These are phyloP conservation scores for Luehdorfia chinensis DNA, from an alignment of 1,140 invertebrate genomes.

Conservation along the genomic window DNA sequence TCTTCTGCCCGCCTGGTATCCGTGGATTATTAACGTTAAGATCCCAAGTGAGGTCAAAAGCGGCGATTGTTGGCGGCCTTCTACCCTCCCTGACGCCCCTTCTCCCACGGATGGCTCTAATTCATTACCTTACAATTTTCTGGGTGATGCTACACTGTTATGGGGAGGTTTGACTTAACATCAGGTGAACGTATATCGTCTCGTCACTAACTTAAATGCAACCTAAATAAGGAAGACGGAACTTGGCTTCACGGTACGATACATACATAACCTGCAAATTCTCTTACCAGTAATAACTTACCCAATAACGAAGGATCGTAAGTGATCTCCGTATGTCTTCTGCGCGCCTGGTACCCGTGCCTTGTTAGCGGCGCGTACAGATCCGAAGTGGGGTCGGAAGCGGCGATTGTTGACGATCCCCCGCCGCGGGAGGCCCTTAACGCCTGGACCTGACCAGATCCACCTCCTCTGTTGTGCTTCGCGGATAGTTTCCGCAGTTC, in stretches of 20 bases:
- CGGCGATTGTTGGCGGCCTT: constrained; percentile 60
- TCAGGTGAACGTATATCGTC: too few relatives aligned
- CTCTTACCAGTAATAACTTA: too few relatives aligned
- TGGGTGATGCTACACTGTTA: too few relatives aligned
- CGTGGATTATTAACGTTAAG: constrained; percentile 71
- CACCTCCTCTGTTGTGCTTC: constrained; percentile 51
- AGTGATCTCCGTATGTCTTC: constrained; percentile 28
- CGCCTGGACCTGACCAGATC: constrained; percentile 23
- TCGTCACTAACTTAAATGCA: too few relatives aligned
- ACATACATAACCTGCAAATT: too few relatives aligned
- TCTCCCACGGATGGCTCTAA: too few relatives aligned
- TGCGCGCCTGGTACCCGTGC: constrained; percentile 50
- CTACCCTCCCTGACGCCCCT: too few relatives aligned
- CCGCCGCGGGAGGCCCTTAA: constrained; percentile 44
- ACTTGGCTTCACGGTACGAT: too few relatives aligned
- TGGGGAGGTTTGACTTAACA: too few relatives aligned
- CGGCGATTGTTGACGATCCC: constrained; percentile 58
- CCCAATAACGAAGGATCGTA: constrained; percentile 31
- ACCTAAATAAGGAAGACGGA: too few relatives aligned
- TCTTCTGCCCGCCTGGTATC: constrained; percentile 34
- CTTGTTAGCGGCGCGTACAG: constrained; percentile 74
- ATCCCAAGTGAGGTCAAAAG: constrained; percentile 70
- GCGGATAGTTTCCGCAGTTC: constrained; percentile 78
- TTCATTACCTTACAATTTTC: too few relatives aligned
- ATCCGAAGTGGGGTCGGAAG: constrained; percentile 70